A percentile compares a stretch with the other conserved stretches of the same genome.
Evolutionary conservation across 2,888 invertebrate genomes (phyloP).

Genomic region (Lasioglossum zephyrum): DNA sequence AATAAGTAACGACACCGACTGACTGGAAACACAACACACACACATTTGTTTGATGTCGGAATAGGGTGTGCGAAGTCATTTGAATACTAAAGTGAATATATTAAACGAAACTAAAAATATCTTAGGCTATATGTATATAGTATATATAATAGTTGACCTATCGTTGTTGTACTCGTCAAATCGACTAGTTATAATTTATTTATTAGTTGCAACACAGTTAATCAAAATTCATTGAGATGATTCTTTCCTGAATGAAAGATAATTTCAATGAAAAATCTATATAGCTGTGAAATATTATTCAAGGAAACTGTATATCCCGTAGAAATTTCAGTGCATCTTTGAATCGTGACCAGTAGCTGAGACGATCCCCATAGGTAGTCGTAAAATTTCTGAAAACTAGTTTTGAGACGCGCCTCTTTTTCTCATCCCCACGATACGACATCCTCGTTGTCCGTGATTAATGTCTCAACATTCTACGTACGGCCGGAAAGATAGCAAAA

Average conservation of each 20-base stretch:
- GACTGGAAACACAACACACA: background rate
- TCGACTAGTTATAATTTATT: too few species aligned
- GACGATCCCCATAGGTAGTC: too few species aligned
- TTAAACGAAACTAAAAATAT: background rate
- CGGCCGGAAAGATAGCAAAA: background rate
- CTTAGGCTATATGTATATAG: background rate
- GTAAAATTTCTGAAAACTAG: background rate
- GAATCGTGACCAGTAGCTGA: too few species aligned
- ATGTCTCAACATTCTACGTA: background rate
- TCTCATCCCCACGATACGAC: background rate
- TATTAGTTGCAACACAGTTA: too few species aligned
- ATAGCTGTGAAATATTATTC: too few species aligned
- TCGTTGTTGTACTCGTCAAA: too few species aligned
- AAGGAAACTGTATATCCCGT: too few species aligned
- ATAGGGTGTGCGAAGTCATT: background rate
- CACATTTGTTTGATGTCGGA: background rate
- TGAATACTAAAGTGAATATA: background rate
- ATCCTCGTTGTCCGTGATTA: background rate
- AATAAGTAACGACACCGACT: background rate
- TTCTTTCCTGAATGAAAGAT: too few species aligned
- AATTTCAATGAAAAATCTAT: too few species aligned
- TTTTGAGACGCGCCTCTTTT: background rate
- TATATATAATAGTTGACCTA: too few species aligned
- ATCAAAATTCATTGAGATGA: too few species aligned
- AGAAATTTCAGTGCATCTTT: too few species aligned